Evolutionary conservation across 2,113 vertebrate species (phyloP), one percentile per base, ranked within the genome.

Genomic region (Cygnus buccinator): DNA sequence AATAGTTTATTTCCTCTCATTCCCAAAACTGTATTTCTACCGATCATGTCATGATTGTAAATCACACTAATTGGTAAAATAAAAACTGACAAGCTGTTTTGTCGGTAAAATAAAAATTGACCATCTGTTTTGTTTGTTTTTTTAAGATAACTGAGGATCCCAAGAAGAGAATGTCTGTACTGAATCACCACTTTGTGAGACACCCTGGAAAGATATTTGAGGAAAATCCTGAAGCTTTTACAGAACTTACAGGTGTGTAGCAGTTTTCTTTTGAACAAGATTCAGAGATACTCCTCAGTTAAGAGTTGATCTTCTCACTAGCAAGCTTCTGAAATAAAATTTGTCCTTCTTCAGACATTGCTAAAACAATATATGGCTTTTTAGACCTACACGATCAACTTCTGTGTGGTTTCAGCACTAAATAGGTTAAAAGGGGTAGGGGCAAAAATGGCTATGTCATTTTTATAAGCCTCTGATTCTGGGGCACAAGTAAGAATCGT

Each of bases 161-260:
- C 12, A 97, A 98, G 88, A 99, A 97, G 97, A 99, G 98, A 68
- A 98, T 98, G 97, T 91, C 97, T 3, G 98, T 99, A 23, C 94
- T 99, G 63, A 98, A 98, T 84, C 98, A 99, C 95, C 99, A 99
- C 95, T 99, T 99, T 96, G 97, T 99, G 96, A 98, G 98, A 97
- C 98, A 99, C n/a, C 98, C 99, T 31, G 98, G 98, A 90, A 98
- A 98, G 92, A 94, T 97, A 39, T 97, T 98, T 94, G 98, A 98
- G 63, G 98, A 98, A 67, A 97, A 96, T 61, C 98, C 98, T 71
- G 41, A 98, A 70, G 66, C 94, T 50, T 78, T 98, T 78, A 74
- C 97, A 85, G 97, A 98, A 76, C 96, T 99, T 82, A 94, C 97
- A 98, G 99, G 99, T 99, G 41, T 89, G 98, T 91, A 73, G 76